Base-by-base conservation (phyloP, 2,888 invertebrate species). In the Drosophila prostipennis region DNA sequence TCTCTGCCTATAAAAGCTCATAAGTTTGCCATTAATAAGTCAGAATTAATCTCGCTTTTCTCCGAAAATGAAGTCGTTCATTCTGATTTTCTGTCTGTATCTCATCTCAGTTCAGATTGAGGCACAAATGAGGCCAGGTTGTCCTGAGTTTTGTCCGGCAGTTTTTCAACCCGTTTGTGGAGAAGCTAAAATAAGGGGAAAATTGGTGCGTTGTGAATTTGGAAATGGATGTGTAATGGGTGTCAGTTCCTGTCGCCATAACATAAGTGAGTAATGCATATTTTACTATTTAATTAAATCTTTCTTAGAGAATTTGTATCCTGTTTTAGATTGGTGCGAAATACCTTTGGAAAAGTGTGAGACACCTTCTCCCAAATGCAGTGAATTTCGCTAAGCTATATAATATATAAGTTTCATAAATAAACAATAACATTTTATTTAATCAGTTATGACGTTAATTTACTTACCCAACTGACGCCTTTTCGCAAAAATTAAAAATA, bases 91-190 rank as follows among this genome's bases (percentile, higher is more conserved):
- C 0, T 37, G 37, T n/a, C n/a, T 69, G 11, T n/a, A 53, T n/a
- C 8, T 53, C 10, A 6, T n/a, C 11, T 42, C 5, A 1, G n/a
- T 14, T 8, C 36, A 34, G 7, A 34, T 46, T 6, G 23, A 19
- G 13, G 69, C 57, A 6, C 46, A 53, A 16, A 13, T 4, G 1
- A 8, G 6, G 10, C 2, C 14, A 26, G 23, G 10, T 3, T 76
- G 76, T 52, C 39, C 46, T 13, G 29, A 39, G 0, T 3, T 36
- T 2, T 76, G 76, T n/a, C 48, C 42, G 10, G 46, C 55, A 19
- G 16, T 60, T n/a, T 64, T 48, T 11, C 7, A 13, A 7, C 75
- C 75, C 0, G 68, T 75, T n/a, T 76, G 76, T 40, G 76, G 49
- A 11, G 19, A 63, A 43, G 32, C 61, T 4, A 13, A 11, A 11